Evolutionary conservation across 2,797 vertebrate genomes (phyloP).

Genomic region (Halcyon chelicuti): DNA sequence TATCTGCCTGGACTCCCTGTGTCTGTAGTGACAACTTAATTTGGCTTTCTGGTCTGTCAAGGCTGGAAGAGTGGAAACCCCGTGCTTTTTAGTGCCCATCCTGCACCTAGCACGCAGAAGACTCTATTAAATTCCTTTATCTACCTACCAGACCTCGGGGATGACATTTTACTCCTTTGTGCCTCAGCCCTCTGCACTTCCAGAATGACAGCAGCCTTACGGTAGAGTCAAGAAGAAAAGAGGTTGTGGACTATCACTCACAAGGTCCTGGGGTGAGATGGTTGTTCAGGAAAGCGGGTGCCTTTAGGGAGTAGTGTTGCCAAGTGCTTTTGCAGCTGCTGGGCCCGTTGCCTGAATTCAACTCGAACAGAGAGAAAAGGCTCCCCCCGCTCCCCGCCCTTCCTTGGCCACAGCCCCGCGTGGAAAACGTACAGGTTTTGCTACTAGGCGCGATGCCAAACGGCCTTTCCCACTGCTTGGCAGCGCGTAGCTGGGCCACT

Average conservation of each 20-base stretch:
- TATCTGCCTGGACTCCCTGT: neutral
- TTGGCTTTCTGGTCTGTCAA: neutral
- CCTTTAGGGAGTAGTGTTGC: neutral
- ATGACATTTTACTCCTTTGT: neutral
- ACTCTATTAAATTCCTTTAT: neutral
- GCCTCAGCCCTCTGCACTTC: neutral
- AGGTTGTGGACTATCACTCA: neutral
- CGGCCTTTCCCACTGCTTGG: neutral
- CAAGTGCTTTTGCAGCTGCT: neutral
- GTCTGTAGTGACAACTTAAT: neutral
- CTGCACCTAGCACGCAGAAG: neutral
- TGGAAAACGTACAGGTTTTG: neutral
- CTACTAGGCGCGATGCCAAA: neutral
- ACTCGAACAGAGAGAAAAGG: neutral
- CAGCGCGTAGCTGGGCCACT: fast-evolving
- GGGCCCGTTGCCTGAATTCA: neutral
- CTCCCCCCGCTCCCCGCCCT: fast-evolving
- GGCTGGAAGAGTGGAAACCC: neutral
- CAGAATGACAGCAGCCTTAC: fast-evolving
- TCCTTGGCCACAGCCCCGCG: neutral
- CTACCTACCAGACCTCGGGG: neutral
- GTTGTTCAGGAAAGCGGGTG: neutral
- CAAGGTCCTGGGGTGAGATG: neutral
- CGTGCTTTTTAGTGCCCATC: neutral
- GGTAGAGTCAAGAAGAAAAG: neutral